Evolutionary conservation across 2,113 vertebrate genomes (phyloP), one percentile per base, ranked within the genome.

Genomic region (Haliaeetus leucogaster): DNA sequence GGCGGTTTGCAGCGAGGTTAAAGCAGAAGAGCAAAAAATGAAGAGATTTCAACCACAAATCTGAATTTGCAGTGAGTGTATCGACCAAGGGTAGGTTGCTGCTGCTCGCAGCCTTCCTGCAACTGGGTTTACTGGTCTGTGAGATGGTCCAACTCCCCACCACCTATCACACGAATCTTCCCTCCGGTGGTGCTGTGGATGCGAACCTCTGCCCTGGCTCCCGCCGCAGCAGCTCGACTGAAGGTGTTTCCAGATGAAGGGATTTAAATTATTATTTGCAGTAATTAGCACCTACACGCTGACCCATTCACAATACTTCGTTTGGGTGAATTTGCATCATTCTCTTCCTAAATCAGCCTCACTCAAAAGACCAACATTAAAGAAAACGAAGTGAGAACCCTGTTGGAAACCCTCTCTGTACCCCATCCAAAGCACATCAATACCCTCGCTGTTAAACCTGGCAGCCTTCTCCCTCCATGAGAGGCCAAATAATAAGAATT

Each of bases 371-470:
- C 56, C 67, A 93, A 30, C 38, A n/a, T 27, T 47, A 52, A 65
- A 84, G 82, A 82, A 86, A 79, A 38, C n/a, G 68, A 84, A 95
- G 88, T 3, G 13, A 95, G 58, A 97, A 90, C 36, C 91, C 43
- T 7, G 18, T 67, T 81, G 95, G 87, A 95, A 94, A 73, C 76
- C 67, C 90, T 94, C 63, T 42, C 71, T 86, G 77, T 84, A 68
- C 53, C 77, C 61, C 84, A 52, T 74, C 52, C 90, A 86, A 89
- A 65, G 86, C 59, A 86, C 82, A 80, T 76, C 86, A 84, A 90
- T 93, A 85, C 93, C 93, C 89, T 82, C 19, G 6, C 94, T 59
- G 19, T 66, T 96, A 81, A 95, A 96, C 53, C 89, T 95, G 96
- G 89, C 97, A 95, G 77, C 88, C 65, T 76, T 56, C 70, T 91